Evolutionary conservation across 2,797 vertebrate species (phyloP).

Genomic region (Silurus aristotelis): DNA sequence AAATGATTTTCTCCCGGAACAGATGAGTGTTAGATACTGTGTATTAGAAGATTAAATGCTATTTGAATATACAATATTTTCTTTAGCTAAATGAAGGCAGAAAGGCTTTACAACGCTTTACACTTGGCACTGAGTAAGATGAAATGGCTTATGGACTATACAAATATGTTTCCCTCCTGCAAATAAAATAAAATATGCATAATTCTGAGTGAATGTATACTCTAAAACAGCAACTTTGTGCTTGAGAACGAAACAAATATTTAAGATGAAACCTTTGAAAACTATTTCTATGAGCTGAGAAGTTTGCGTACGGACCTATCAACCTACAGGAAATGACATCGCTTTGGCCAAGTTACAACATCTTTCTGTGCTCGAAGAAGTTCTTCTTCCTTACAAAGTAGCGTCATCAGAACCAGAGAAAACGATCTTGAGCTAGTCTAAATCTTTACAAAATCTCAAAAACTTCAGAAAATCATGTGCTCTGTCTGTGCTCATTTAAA

Average conservation of each 20-base stretch:
- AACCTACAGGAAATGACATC: constrained; percentile 56
- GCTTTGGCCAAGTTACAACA: constrained; percentile 79
- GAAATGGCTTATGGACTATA: constrained; percentile 38
- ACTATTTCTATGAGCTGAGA: constrained; percentile 29
- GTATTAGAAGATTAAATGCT: constrained; percentile 54
- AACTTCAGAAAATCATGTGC: constrained; percentile 63
- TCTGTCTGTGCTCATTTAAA: constrained; percentile 69
- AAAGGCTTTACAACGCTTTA: constrained; percentile 32
- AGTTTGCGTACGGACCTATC: constrained; percentile 32
- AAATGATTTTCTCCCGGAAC: constrained; percentile 54
- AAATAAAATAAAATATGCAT: constrained; percentile 38
- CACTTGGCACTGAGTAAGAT: constrained; percentile 22
- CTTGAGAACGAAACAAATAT: constrained; percentile 24
- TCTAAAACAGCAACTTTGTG: constrained; percentile 15
- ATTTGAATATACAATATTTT: constrained; percentile 49
- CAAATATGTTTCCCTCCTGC: constrained; percentile 34
- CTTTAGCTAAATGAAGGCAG: constrained; percentile 25
- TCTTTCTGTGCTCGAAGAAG: constrained; percentile 51
- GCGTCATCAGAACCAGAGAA: constrained; percentile 58
- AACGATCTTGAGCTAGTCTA: constrained; percentile 62
- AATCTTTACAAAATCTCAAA: constrained; percentile 48
- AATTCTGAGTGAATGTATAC: constrained; percentile 19
- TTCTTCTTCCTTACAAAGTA: constrained; percentile 51
- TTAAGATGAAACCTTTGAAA: constrained; percentile 16
- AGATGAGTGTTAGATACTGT: constrained; percentile 50